Conservation (phyloP, 2,888 invertebrate genomes). For the Melikaiella ostensackeni region DNA sequence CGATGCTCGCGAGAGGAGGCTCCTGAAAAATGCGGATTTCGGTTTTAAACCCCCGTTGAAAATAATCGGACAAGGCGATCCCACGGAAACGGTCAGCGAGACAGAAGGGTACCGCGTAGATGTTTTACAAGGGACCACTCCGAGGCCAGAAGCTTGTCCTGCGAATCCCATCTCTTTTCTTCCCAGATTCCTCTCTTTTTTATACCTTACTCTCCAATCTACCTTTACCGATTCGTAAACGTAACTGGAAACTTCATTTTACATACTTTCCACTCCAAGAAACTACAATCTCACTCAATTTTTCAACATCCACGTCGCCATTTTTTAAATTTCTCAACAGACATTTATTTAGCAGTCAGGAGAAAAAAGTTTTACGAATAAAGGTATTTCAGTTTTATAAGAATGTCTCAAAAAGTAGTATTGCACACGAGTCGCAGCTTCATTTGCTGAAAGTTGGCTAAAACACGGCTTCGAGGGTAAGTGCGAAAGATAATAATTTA, state of each 20-base stretch:
- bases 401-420: too few relatives aligned
- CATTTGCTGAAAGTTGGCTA: too few relatives aligned
- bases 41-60: conserved; percentile 43
- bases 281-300: conserved; percentile 35
- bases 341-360: neutral
- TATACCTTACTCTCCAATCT: conserved; percentile 12
- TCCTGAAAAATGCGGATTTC: conserved; percentile 39
- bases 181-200: conserved; percentile 56
- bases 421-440: too few relatives aligned
- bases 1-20: conserved; percentile 37
- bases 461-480: neutral
- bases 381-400: too few relatives aligned
- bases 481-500: neutral
- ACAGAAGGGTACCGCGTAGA: conserved; percentile 66
- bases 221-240: conserved; percentile 9
- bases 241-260: conserved; percentile 29
- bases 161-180: conserved; percentile 59
- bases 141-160: conserved; percentile 67
- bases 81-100: conserved; percentile 63
- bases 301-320: conserved; percentile 43
- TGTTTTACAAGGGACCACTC: conserved; percentile 68
- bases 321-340: neutral
- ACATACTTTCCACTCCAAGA: conserved; percentile 30
- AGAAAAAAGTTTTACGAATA: neutral
- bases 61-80: conserved; percentile 57